Evolutionary conservation across 2,888 invertebrate species (phyloP), one percentile per base, ranked within the genome.

Genomic region (Keiferia lycopersicella): DNA sequence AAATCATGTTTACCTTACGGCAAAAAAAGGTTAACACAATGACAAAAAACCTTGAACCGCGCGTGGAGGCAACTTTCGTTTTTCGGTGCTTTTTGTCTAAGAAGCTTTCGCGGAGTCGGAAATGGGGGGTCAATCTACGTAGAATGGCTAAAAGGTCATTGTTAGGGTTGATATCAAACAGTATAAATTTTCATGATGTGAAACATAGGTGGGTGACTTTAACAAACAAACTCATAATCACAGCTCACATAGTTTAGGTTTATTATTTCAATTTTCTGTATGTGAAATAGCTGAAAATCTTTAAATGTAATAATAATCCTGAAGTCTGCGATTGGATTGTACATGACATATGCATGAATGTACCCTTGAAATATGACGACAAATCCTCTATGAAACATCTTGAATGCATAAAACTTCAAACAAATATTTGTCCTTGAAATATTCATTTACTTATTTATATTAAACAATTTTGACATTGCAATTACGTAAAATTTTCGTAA

Each of bases 71-170:
- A 58, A 66, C 14, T 38, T 38, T 48, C 62, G 18, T 38, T n/a
- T 53, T 57, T 34, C 59, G 65, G 20, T 38, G 26, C 20, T 22
- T 56, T 56, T 56, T 56, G 56, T 56, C 56, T 34, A 56, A 16
- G 56, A 61, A 61, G 68, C 58, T 18, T 63, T 58, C 62, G 63
- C 30, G 58, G 22, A 3, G 58, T 41, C 66, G 70, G 51, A 69
- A 72, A 69, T 66, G 56, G 68, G 16, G 51, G 69, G 51, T 73
- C 71, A 65, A 65, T 20, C 16, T 67, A n/a, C n/a, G n/a, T n/a
- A 69, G 18, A 30, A 7, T 77, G 75, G 62, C 39, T 50, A 58
- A 53, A 10, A 64, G 22, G 73, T 65, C 59, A 41, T 7, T 39
- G 20, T 26, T 60, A 51, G 51, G 39, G 50, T 11, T 51, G 50